phyloP scores from a whole-genome alignment of 92 coral and sea anemone species.

The Epizoanthus scotinus region DNA sequence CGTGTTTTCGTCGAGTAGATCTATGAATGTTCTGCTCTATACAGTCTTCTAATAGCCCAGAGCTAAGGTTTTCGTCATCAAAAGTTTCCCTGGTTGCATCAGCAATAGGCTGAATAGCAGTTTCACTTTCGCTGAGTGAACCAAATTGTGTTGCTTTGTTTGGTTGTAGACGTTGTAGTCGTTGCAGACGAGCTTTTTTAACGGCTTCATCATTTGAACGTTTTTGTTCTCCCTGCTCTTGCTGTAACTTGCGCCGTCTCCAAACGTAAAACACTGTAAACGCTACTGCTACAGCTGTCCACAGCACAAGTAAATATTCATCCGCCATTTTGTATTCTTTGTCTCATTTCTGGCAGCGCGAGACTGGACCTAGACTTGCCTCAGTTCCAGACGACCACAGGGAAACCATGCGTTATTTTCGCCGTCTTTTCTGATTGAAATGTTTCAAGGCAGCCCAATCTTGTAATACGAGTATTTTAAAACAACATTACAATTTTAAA shows the following conservation, averaged over 20 bases:
- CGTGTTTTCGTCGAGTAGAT: not conserved
- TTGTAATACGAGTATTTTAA: too few species aligned
- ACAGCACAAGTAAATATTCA: slow-evolving; percentile 54
- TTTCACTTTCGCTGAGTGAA: not conserved
- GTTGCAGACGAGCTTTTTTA: slow-evolving; percentile 19
- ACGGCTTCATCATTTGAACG: not conserved
- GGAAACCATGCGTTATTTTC: too few species aligned
- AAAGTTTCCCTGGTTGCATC: slow-evolving; percentile 2
- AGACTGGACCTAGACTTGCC: too few species aligned
- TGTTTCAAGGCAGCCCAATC: too few species aligned
- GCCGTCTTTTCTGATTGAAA: too few species aligned
- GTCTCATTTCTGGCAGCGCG: too few species aligned
- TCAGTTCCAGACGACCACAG: too few species aligned
- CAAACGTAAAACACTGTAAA: slow-evolving; percentile 65
- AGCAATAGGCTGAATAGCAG: slow-evolving; percentile 32
- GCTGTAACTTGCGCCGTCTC: slow-evolving; percentile 58
- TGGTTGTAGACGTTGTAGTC: not conserved
- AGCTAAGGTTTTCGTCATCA: not conserved
- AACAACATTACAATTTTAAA: too few species aligned
- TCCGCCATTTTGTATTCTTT: slow-evolving; percentile 73
- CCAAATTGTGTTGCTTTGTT: not conserved
- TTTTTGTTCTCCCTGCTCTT: slow-evolving; percentile 5
- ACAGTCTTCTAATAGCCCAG: not conserved
- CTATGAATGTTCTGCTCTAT: not conserved
- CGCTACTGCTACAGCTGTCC: slow-evolving; percentile 64